Conservation (phyloP, 2,113 vertebrate species). For the Capra hircus region DNA sequence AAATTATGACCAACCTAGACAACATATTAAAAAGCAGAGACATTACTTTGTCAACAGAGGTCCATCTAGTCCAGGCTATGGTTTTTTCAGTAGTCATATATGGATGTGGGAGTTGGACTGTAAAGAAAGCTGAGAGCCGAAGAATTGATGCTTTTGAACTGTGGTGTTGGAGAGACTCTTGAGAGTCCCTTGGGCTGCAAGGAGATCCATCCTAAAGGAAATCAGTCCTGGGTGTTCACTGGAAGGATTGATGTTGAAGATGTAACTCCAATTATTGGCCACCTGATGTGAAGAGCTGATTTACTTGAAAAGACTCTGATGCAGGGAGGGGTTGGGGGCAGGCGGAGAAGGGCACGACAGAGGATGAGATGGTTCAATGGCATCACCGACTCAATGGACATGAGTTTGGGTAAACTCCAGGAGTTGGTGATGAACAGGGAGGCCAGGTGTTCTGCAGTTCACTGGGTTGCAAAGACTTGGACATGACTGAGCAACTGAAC, state of each 20-base stretch:
- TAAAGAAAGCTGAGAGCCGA: not conserved
- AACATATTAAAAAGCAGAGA: not conserved
- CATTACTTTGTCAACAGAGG: not conserved
- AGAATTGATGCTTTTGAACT: not conserved
- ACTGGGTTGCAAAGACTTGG: not conserved
- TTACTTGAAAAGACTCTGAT: not conserved
- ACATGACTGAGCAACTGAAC: not conserved
- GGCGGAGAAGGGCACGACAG: not conserved
- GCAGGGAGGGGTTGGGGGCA: not conserved
- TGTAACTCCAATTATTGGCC: not conserved
- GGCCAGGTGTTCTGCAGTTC: accelerated
- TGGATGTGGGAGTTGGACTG: not conserved
- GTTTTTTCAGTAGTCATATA: not conserved
- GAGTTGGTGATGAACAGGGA: not conserved
- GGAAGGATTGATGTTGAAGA: not conserved
- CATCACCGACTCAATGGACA: not conserved
- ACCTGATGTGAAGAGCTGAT: not conserved
- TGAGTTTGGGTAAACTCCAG: not conserved
- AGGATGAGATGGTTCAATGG: not conserved
- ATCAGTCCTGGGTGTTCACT: not conserved
- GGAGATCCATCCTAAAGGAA: not conserved
- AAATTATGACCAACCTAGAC: no score
- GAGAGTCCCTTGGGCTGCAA: not conserved
- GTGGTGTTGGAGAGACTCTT: not conserved
- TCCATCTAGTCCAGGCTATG: not conserved